Base-by-base conservation (phyloP, 1,140 invertebrate species). In the Drosophila repletoides region DNA sequence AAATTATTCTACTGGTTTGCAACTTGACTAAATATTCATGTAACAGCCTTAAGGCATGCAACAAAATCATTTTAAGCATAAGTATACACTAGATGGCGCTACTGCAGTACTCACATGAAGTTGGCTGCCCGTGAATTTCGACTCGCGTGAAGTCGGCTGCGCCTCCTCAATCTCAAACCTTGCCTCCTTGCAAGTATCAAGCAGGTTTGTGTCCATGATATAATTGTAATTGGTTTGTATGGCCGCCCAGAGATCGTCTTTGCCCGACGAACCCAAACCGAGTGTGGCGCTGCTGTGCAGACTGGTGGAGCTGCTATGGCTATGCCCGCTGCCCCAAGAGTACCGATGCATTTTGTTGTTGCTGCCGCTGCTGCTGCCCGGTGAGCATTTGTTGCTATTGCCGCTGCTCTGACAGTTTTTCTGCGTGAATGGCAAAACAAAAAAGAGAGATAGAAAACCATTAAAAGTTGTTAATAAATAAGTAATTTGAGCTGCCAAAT, bases 141-240 rank as follows among this genome's bases (percentile, higher is more conserved):
- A 60, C 26, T 67, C 64, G 58, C 64, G 64, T 24, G 64, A 61
- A 38, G 46, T 61, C 69, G 28, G 69, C 46, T 21, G 72, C 70
- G 45, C 80, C 40, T 67, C 80, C 74, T 90, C 89, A 36, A 90
- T 76, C 46, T 90, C 89, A 61, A 74, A 81, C 12, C 87, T 63
- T 2, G 89, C 87, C 72, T 90, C 95, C 91, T 94, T 94, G 92
- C 96, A 98, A 69, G 94, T 95, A 86, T 97, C 96, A 61, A 97
- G 95, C 56, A 98, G 94, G 87, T 97, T 95, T 89, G 96, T 97
- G 90, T 97, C 96, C 96, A 98, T 97, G 81, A 98, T 95, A 90
- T 96, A 98, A 89, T 97, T 94, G 91, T 98, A 97, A 91, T 95
- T 95, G 17, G 95, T 94, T 77, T 96, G 94, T 76, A 97, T 93